Evolutionary conservation across 2,888 invertebrate genomes (phyloP).

Genomic region (Pardosa pseudoannulata): DNA sequence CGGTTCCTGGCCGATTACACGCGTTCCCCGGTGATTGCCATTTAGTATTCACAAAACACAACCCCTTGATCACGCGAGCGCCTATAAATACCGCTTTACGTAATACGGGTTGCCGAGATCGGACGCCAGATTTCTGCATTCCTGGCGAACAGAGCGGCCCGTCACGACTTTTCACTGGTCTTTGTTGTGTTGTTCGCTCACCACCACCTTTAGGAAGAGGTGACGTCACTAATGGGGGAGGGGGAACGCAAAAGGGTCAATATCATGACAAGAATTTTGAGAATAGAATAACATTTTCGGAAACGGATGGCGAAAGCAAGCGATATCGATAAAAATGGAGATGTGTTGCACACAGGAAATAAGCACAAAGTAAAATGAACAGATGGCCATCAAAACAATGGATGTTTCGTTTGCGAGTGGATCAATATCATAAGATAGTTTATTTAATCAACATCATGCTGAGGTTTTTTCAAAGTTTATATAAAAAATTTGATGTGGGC

Average conservation of each 20-base stretch:
- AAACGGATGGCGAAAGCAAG: no score
- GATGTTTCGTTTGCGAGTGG: no score
- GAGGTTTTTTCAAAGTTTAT: no score
- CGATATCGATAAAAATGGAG: no score
- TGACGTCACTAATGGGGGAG: neutral
- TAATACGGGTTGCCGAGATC: neutral
- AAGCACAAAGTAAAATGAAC: no score
- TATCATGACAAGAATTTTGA: neutral
- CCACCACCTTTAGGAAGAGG: neutral
- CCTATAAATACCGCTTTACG: slow-evolving; percentile 15
- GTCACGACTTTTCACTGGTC: neutral
- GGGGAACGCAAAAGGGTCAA: neutral
- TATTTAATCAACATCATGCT: no score
- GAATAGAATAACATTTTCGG: neutral
- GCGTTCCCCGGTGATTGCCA: neutral
- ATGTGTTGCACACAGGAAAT: no score
- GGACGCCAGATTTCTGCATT: neutral
- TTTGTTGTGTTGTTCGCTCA: neutral
- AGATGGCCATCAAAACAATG: no score
- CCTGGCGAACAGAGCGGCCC: neutral
- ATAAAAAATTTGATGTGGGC: no score
- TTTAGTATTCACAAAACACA: neutral
- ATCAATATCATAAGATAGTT: no score
- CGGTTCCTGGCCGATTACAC: neutral
- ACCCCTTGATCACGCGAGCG: neutral